Evolutionary conservation across 2,113 vertebrate species (phyloP).

Genomic region (Protomyctophum bolini): DNA sequence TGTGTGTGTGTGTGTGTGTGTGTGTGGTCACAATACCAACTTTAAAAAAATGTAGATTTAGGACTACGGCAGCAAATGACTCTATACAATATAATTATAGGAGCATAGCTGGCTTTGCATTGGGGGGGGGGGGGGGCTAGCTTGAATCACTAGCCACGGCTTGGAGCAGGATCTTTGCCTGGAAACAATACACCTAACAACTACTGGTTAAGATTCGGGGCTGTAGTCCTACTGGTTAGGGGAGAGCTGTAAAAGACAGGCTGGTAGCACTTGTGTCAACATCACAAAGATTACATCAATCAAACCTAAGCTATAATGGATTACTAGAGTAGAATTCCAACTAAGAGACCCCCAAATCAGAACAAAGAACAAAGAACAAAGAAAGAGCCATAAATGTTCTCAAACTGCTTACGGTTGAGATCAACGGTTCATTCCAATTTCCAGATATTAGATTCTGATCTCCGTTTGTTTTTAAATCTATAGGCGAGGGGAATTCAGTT

Average conservation of each 20-base stretch:
- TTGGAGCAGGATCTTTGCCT: conserved; percentile 37
- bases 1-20: background rate
- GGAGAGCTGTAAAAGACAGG: conserved; percentile 50
- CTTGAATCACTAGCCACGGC: conserved; percentile 34
- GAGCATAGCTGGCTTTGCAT: conserved; percentile 11
- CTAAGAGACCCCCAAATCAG: conserved; percentile 4
- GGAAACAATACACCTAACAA: conserved; percentile 30
- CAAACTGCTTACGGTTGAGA: background rate
- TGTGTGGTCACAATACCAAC: background rate
- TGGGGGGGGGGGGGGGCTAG: background rate
- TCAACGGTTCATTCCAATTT: too few relatives aligned
- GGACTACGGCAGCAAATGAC: background rate
- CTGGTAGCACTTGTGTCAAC: conserved; percentile 62
- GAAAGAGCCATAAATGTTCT: background rate
- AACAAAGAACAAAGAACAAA: background rate
- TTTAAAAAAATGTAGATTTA: conserved; percentile 7
- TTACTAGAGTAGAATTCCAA: conserved; percentile 7
- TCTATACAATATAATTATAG: conserved; percentile 25
- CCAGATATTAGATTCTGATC: too few relatives aligned
- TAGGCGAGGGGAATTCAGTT: too few relatives aligned
- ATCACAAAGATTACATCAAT: conserved; percentile 48
- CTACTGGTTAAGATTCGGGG: conserved; percentile 26
- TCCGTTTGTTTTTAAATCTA: too few relatives aligned
- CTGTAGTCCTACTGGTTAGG: conserved; percentile 41
- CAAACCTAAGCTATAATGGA: conserved; percentile 17